These are phyloP conservation scores for Phyllostomus hastatus DNA, from an alignment of 2,113 vertebrate genomes.

Conservation along the genomic window DNA sequence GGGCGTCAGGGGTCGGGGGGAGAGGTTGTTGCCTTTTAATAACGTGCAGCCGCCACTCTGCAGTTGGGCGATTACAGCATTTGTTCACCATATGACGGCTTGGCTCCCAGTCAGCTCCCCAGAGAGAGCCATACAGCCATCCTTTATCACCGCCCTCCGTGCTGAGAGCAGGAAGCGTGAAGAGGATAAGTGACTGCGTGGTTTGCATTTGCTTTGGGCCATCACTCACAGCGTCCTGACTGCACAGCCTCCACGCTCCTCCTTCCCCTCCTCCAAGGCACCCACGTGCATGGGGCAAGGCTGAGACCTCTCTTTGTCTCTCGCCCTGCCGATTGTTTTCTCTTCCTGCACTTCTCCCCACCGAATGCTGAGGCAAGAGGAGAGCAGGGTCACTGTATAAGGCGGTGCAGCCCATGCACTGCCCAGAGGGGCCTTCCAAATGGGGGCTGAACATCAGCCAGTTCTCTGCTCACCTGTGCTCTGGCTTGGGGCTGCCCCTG, in stretches of 20 bases:
- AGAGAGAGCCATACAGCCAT: slow-evolving; percentile 28
- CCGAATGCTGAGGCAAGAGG: not conserved
- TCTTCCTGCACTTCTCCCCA: not conserved
- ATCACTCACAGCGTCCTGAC: not conserved
- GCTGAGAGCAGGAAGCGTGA: not conserved
- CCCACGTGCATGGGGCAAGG: not conserved
- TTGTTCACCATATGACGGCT: slow-evolving; percentile 44
- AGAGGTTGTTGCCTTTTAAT: slow-evolving; percentile 20
- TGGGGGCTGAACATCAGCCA: not conserved
- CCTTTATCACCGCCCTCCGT: slow-evolving; percentile 43
- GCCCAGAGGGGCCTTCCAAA: not conserved
- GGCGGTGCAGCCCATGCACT: not conserved
- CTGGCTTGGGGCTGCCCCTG: not conserved
- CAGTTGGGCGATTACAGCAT: not conserved
- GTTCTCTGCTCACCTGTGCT: not conserved
- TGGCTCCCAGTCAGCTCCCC: not conserved
- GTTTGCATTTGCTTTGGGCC: not conserved
- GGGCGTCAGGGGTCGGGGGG: not conserved
- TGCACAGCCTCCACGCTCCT: accelerated
- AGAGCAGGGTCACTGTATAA: accelerated
- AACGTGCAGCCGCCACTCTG: not conserved
- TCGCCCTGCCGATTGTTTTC: not conserved
- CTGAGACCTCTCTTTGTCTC: not conserved
- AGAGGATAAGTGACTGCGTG: not conserved
- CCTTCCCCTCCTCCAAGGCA: not conserved